Conservation (phyloP, 2,888 invertebrate genomes). For the Pseudoips prasinana region DNA sequence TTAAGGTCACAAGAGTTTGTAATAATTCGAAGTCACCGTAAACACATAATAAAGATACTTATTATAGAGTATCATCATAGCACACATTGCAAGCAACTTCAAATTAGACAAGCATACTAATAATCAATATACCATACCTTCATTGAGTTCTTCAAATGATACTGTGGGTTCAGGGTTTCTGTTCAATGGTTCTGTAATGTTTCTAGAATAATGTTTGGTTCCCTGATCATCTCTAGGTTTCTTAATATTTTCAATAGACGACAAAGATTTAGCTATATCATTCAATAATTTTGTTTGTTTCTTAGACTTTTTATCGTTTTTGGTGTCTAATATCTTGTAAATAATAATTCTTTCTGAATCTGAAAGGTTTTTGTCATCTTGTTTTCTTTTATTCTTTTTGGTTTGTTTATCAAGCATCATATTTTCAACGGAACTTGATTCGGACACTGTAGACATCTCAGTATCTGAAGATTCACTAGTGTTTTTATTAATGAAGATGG, state of each 20-base stretch:
- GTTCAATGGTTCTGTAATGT: slow-evolving; percentile 1
- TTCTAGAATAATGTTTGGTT: slow-evolving; percentile 2
- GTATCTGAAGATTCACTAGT: slow-evolving; percentile 40
- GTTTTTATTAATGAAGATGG: slow-evolving; percentile 42
- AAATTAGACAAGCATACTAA: no score
- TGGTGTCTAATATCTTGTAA: slow-evolving; percentile 65
- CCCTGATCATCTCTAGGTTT: slow-evolving; percentile 3
- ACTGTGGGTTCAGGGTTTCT: slow-evolving; percentile 30
- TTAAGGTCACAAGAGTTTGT: no score
- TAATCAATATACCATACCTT: no score
- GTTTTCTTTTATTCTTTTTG: slow-evolving; percentile 21
- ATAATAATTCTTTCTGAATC: slow-evolving; percentile 70
- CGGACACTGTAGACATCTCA: slow-evolving; percentile 38
- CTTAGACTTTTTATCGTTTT: slow-evolving; percentile 40
- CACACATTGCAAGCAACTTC: no score
- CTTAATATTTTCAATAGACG: slow-evolving; percentile 30
- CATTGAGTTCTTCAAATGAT: slow-evolving; percentile 49
- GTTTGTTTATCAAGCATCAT: slow-evolving; percentile 29
- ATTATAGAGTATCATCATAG: no score
- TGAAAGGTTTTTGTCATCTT: slow-evolving; percentile 38
- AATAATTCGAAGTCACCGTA: no score
- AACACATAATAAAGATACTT: no score
- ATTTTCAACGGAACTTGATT: slow-evolving; percentile 52
- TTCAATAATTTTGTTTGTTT: slow-evolving; percentile 40
- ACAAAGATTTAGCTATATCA: slow-evolving; percentile 46